Base-by-base conservation (phyloP, 2,888 invertebrate species). In the Corbicula japonica region DNA sequence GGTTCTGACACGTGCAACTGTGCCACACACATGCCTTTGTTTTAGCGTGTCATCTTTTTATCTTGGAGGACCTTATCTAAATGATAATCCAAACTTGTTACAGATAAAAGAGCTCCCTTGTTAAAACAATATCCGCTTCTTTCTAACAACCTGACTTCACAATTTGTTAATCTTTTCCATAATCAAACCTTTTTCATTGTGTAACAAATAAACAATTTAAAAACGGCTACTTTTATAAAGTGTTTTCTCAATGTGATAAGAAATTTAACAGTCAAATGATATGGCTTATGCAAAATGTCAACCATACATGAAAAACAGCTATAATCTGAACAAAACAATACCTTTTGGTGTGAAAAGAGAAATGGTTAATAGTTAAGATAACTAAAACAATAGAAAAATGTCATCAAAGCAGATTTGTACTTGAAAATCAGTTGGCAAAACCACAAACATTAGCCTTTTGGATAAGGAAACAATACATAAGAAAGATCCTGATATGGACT, bases 271-370 rank as follows among this genome's bases (percentile, higher is more conserved):
- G 61, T 60, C 26, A 72, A 50, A 2, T 66, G 77, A 76, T 68
- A 75, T 58, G 56, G 41, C 69, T 80, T 76, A 80, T 80, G 80
- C 68, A 56, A 80, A 80, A 76, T 80, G 80, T 76, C 80, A 72
- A 54, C 46, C 10, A 32, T 34, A 32, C 38, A 62, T 62, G 46
- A 41, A 54, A 26, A 18, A n/a, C n/a, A 48, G 48, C n/a, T n/a
- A n/a, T n/a, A n/a, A n/a, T n/a, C n/a, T n/a, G n/a, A 12, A 44
- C 44, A 44, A 28, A 52, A 28, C 30, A 28, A 44, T 28, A 52
- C 52, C 6, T 1, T n/a, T n/a, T n/a, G n/a, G n/a, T n/a, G n/a
- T n/a, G n/a, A n/a, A n/a, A n/a, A n/a, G n/a, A n/a, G n/a, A n/a
- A n/a, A n/a, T n/a, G n/a, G n/a, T n/a, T n/a, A n/a, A n/a, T n/a